A percentile compares a stretch with the other conserved stretches of the same genome.
Evolutionary conservation across 2,113 vertebrate species (phyloP).

Genomic region (Naja naja): DNA sequence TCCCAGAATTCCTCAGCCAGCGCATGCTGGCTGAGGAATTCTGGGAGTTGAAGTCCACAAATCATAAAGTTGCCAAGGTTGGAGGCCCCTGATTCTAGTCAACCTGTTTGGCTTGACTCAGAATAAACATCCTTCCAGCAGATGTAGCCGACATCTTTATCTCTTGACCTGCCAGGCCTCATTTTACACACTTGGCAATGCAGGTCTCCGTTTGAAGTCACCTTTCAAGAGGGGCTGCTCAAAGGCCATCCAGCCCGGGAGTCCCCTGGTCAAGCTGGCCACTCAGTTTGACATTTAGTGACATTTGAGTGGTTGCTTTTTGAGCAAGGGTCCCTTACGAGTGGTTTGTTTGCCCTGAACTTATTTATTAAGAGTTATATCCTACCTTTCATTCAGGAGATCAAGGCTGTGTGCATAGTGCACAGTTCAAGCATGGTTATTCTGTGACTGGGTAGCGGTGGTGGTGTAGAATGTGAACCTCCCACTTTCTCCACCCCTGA

Average conservation of each 20-base stretch:
- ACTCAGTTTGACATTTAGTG: background rate
- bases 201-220: background rate
- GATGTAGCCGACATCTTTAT: background rate
- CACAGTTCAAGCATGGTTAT: background rate
- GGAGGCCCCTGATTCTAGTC: background rate
- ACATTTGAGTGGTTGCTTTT: background rate
- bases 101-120: background rate
- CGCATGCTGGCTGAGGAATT: no score
- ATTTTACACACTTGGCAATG: background rate
- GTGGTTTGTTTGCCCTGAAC: background rate
- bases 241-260: background rate
- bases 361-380: background rate
- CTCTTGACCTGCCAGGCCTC: background rate
- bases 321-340: background rate
- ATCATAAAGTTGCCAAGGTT: no score
- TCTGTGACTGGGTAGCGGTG: background rate
- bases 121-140: background rate
- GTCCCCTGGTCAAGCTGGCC: background rate
- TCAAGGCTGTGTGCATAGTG: background rate
- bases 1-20: no score
- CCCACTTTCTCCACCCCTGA: no score
- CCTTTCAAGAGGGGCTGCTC: background rate
- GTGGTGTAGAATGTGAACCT: no score
- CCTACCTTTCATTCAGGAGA: background rate
- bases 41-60: no score